A percentile compares a stretch with the other conserved stretches of the same genome.
phyloP scores from a whole-genome alignment of 2,888 invertebrate species.

The Keiferia lycopersicella region DNA sequence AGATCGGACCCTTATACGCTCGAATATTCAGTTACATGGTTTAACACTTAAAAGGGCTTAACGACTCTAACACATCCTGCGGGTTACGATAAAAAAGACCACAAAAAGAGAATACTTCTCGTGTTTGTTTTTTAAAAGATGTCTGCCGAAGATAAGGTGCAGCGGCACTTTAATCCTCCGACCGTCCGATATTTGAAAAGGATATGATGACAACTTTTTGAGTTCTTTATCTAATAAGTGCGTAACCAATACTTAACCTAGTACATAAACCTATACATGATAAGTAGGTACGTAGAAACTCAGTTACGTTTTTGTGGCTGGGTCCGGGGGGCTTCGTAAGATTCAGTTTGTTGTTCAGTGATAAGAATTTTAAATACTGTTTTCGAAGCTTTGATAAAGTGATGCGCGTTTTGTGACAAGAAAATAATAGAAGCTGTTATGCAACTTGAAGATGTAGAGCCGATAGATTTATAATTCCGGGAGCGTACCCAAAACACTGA shows the following conservation, averaged over 20 bases:
- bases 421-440: too few species aligned
- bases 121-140: constrained; percentile 82
- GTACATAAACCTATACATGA: constrained; percentile 29
- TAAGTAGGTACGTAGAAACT: too few species aligned
- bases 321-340: too few species aligned
- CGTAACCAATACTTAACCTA: constrained; percentile 61
- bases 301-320: neutral
- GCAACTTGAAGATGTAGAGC: too few species aligned
- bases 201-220: constrained; percentile 80
- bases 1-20: constrained; percentile 78
- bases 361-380: too few species aligned
- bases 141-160: constrained; percentile 77
- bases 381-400: too few species aligned
- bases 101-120: constrained; percentile 77
- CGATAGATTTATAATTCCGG: too few species aligned
- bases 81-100: constrained; percentile 79
- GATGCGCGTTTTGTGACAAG: too few species aligned
- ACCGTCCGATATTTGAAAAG: constrained; percentile 80
- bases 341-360: too few species aligned
- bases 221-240: constrained; percentile 71
- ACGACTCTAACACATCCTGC: constrained; percentile 82
- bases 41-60: constrained; percentile 82
- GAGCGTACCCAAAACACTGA: too few species aligned
- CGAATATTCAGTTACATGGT: constrained; percentile 81
- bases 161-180: constrained; percentile 79